Evolutionary conservation across 1,140 invertebrate genomes (phyloP).

Genomic region (Ceratina japonica): DNA sequence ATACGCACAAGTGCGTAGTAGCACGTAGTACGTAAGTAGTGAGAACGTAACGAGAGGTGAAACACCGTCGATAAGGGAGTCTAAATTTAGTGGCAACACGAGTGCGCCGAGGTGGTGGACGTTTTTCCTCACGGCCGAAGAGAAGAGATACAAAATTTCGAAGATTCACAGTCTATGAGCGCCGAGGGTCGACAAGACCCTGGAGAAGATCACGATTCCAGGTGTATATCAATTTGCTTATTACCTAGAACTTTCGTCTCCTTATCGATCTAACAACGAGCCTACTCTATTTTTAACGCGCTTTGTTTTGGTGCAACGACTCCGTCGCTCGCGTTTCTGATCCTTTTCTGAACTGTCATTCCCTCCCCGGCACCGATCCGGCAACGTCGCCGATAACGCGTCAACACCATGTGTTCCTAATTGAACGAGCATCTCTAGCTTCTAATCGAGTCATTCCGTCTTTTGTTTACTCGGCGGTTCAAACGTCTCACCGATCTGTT

Average conservation of each 20-base stretch:
- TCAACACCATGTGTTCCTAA: slow-evolving; percentile 36
- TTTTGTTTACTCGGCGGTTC: background rate
- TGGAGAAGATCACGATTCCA: slow-evolving; percentile 78
- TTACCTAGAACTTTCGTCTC: slow-evolving; percentile 12
- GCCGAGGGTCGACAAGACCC: slow-evolving; percentile 78
- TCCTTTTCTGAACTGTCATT: slow-evolving; percentile 35
- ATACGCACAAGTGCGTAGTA: slow-evolving; percentile 31
- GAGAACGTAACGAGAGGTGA: background rate
- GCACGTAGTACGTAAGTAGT: slow-evolving; percentile 3
- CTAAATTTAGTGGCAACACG: slow-evolving; percentile 32
- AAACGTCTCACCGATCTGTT: background rate
- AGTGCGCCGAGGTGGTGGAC: slow-evolving; percentile 10
- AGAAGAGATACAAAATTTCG: slow-evolving; percentile 66
- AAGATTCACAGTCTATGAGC: slow-evolving; percentile 77
- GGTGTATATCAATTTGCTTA: slow-evolving; percentile 58
- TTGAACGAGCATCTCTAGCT: background rate
- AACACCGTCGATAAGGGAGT: slow-evolving; percentile 9
- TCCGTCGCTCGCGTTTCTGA: background rate
- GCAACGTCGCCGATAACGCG: slow-evolving; percentile 25
- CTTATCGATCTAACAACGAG: background rate
- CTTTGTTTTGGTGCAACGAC: slow-evolving; percentile 63
- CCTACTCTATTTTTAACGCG: slow-evolving; percentile 51
- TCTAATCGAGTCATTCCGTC: background rate
- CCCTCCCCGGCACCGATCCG: slow-evolving; percentile 3
- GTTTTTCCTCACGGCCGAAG: slow-evolving; percentile 42